Percentiles rank a stretch among this genome's conserved stretches.
These are phyloP conservation scores for Triplophysa bombifrons DNA, from an alignment of 2,797 vertebrate species.

Conservation along the genomic window DNA sequence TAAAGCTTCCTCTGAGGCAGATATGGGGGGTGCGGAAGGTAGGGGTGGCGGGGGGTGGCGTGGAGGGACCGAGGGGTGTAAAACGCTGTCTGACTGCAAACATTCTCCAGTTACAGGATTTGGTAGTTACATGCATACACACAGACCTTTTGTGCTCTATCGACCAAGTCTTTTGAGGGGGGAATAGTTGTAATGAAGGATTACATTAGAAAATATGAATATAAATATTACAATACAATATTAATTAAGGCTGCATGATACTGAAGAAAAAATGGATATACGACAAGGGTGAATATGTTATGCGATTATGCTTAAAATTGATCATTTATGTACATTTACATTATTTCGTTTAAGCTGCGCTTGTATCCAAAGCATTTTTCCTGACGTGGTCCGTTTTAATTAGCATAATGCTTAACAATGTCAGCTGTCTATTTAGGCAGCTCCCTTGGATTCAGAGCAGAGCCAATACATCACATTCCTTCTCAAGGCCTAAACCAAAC, in stretches of 20 bases:
- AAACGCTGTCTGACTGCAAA: slow-evolving; percentile 73
- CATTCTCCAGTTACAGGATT: slow-evolving; percentile 57
- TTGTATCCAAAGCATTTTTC: too few species aligned
- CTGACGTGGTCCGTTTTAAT: background rate
- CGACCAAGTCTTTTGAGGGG: background rate
- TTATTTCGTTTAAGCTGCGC: too few species aligned
- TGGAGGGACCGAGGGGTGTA: slow-evolving; percentile 66
- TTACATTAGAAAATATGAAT: background rate
- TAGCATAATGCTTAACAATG: too few species aligned
- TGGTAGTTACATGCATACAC: slow-evolving; percentile 25
- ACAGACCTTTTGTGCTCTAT: slow-evolving; percentile 6
- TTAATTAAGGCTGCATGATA: too few species aligned
- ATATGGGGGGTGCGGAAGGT: slow-evolving; percentile 21
- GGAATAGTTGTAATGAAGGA: background rate
- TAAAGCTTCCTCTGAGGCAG: slow-evolving; percentile 51
- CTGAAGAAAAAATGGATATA: too few species aligned
- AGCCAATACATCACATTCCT: background rate
- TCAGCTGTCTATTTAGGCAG: too few species aligned
- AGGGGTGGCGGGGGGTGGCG: background rate
- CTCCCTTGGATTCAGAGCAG: background rate
- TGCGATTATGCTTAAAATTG: too few species aligned
- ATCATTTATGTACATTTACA: too few species aligned
- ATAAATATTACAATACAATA: too few species aligned
- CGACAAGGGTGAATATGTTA: too few species aligned
- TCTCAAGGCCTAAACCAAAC: background rate